Base-by-base conservation (phyloP, 2,113 vertebrate genomes). In the Lycaon pictus region DNA sequence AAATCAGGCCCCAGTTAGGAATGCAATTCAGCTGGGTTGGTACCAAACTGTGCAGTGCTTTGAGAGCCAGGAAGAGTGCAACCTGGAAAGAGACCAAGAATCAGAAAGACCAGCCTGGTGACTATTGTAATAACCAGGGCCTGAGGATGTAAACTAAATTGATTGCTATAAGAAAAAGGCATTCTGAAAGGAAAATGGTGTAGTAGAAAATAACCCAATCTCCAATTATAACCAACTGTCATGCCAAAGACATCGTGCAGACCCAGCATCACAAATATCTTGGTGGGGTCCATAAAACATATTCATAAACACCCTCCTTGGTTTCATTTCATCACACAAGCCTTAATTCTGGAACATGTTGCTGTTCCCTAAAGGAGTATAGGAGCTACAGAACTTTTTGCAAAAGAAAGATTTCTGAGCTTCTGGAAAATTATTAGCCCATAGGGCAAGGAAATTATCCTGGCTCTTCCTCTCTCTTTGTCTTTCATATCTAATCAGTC, bases 141-240 rank as follows among this genome's bases (percentile, higher is more conserved):
- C 63, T 72, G 53, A 56, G 35, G 35, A 74, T 58, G 8, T 92
- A 60, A 92, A 93, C 65, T 82, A 79, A 89, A 92, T 60, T n/a
- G 29, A 6, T 60, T 29, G 3, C 22, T 53, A 2, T 76, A 92
- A 86, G 32, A 91, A 86, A 88, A 37, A 89, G 29, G 58, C 8
- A 74, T 90, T 83, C 62, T 90, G 67, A 95, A 97, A 96, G n/a
- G 55, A 94, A 95, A 77, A 63, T 13, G 11, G 15, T 67, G 2
- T 17, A 74, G 23, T 81, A 72, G 58, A 71, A 88, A 93, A 77
- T n/a, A 92, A 51, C 17, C 56, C 72, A 82, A 20, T 80, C 53
- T 55, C 77, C 7, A 43, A 11, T 80, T 91, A 81, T n/a, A 90
- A 88, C 10, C n/a, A 91, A 63, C 53, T 91, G 7, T 72, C 32